Evolutionary conservation across 2,113 vertebrate species (phyloP).

Genomic region (Chinchilla lanigera): DNA sequence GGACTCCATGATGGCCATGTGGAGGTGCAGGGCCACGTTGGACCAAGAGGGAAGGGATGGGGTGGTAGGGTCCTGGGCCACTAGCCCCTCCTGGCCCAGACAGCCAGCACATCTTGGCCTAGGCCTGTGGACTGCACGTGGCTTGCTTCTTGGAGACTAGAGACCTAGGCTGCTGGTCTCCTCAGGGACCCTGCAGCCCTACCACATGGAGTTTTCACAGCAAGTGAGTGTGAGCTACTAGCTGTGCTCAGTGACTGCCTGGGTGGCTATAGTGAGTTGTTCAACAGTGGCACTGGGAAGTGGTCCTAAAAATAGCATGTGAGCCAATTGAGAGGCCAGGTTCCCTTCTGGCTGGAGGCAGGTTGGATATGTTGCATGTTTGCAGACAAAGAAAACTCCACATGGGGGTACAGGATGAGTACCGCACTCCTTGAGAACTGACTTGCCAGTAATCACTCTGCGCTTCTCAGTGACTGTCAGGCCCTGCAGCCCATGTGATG

Average conservation of each 20-base stretch:
- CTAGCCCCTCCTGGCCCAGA: neutral
- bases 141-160: neutral
- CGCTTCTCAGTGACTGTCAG: neutral
- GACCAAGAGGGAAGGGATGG: neutral
- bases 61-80: neutral
- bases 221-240: neutral
- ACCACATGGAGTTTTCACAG: neutral
- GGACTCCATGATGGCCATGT: rapidly evolving
- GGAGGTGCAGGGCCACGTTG: neutral
- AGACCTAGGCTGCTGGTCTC: neutral
- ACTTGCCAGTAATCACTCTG: neutral
- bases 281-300: neutral
- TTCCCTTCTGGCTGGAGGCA: neutral
- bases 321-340: too few relatives aligned
- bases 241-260: neutral
- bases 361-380: neutral
- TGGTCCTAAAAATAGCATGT: too few relatives aligned
- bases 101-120: neutral
- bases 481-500: neutral
- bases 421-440: neutral
- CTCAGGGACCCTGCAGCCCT: neutral
- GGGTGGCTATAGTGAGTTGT: rapidly evolving
- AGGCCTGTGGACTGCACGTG: too few relatives aligned
- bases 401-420: rapidly evolving
- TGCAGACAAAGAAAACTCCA: neutral